Evolutionary conservation across 2,113 vertebrate species (phyloP), one percentile per base, ranked within the genome.

Genomic region (Anguilla rostrata): DNA sequence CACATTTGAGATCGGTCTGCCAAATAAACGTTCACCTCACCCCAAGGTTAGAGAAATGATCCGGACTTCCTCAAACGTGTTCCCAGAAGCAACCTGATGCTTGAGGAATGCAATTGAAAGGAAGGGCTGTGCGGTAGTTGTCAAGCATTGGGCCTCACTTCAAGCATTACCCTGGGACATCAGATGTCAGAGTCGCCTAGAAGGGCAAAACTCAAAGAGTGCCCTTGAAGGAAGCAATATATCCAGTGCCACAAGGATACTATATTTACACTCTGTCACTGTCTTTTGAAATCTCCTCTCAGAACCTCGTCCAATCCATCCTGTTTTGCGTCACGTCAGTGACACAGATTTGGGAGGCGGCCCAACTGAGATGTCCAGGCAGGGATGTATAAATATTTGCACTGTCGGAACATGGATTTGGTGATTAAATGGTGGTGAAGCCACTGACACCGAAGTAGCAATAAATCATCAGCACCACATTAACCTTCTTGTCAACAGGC

Each of bases 371-470:
- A 22, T 85, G 87, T 85, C 83, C 15, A 22, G 57, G 18, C 75
- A 53, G 80, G 34, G 40, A 40, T 43, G 43, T 20, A 82, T 60
- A 88, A 88, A 79, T 85, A 78, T 88, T 88, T 83, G 43, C 18
- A 39, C 39, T 57, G 81, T 84, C 80, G 83, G 63, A 78, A 26
- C 66, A 84, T 46, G 53, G 53, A 79, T 80, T 80, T 60, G 26
- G 83, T 60, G 39, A 83, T 85, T 78, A 82, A 85, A 79, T 83
- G 80, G 66, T 40, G n/a, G 6, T 78, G 57, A 86, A 71, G 40
- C n/a, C 22, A 60, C 29, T 63, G 57, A 83, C 43, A 82, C 39
- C 46, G 16, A 43, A 71, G 79, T 39, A 41, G 5, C 29, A 60
- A 60, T 87, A 16, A 78, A 22, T 53, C 34, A 22, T 82, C 66